Conservation (phyloP, 1,140 invertebrate genomes). For the Procambarus clarkii region DNA sequence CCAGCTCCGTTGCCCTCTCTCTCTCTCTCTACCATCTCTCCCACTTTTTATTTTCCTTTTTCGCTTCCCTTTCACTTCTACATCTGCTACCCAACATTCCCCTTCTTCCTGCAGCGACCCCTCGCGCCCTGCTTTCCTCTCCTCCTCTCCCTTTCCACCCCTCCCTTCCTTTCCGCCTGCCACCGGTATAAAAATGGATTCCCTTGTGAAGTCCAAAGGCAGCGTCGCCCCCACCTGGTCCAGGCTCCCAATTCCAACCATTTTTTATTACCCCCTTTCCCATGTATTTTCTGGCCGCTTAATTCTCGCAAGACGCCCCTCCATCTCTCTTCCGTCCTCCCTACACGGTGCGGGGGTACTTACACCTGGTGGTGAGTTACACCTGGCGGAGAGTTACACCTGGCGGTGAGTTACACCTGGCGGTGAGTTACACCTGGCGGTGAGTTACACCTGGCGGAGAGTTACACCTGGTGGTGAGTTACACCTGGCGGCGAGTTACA, state of each 20-base stretch:
- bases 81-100: background rate
- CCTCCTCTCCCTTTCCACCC: background rate
- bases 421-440: too few species aligned
- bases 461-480: too few species aligned
- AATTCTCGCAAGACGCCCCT: background rate
- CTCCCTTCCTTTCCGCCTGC: background rate
- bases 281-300: background rate
- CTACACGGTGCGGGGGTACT: too few species aligned
- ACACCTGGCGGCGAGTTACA: too few species aligned
- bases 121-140: too few species aligned
- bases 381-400: too few species aligned
- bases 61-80: background rate
- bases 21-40: background rate
- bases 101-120: background rate
- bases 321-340: too few species aligned
- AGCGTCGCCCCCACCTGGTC: slow-evolving; percentile 4
- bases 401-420: too few species aligned
- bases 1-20: too few species aligned
- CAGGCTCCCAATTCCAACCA: background rate
- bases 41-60: background rate
- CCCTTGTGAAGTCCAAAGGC: slow-evolving; percentile 3
- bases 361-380: too few species aligned
- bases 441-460: too few species aligned
- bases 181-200: slow-evolving; percentile 1
- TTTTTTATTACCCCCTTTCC: background rate